Percentiles rank a stretch among this genome's conserved stretches.
Evolutionary conservation across 2,888 invertebrate genomes (phyloP).

Genomic region (Nudaria mundana): DNA sequence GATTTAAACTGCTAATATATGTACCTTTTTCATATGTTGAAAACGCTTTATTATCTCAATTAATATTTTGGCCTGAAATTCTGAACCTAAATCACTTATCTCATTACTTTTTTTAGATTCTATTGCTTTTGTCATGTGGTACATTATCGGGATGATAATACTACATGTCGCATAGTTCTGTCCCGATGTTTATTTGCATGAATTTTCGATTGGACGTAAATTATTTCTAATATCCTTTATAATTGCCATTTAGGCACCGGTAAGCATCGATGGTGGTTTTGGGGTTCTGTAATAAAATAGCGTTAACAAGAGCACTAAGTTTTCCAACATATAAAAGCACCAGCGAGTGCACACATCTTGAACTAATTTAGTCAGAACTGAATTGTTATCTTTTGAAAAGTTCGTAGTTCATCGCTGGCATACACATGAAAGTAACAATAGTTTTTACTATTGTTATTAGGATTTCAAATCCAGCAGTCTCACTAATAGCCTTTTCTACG

Average conservation of each 20-base stretch:
- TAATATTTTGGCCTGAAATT: constrained; percentile 6
- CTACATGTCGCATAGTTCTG: constrained; percentile 7
- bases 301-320: background rate
- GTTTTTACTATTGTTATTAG: constrained; percentile 4
- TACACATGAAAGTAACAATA: constrained; percentile 7
- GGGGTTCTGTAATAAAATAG: constrained; percentile 4
- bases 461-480: constrained; percentile 2
- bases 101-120: too few species aligned
- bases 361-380: constrained; percentile 3
- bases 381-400: constrained; percentile 3
- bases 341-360: constrained; percentile 1
- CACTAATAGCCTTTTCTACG: constrained; percentile 3
- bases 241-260: constrained; percentile 3
- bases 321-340: background rate
- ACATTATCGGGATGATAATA: constrained; percentile 6
- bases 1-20: too few species aligned
- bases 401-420: constrained; percentile 5
- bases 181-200: constrained; percentile 6
- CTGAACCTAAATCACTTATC: constrained; percentile 2
- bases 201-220: constrained; percentile 5
- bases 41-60: background rate
- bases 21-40: too few species aligned
- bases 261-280: constrained; percentile 4
- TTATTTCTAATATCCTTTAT: constrained; percentile 7
- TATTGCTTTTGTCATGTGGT: too few species aligned